Conservation (phyloP, 1,140 invertebrate genomes). For the Polyergus mexicanus region DNA sequence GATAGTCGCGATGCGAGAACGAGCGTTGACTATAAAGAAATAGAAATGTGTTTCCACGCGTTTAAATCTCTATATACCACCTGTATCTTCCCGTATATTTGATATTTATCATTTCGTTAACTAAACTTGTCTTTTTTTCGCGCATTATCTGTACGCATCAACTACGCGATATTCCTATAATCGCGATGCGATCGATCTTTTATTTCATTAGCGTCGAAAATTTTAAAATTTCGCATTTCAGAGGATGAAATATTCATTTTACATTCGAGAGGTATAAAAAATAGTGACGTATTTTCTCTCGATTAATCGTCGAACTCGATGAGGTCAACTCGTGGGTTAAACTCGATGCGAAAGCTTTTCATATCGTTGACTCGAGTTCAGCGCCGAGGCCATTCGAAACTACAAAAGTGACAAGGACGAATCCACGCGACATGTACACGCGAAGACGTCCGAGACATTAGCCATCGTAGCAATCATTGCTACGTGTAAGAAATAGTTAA, state of each 20-base stretch:
- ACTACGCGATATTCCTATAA: background rate
- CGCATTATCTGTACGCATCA: background rate
- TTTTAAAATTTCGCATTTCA: background rate
- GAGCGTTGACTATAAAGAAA: slow-evolving; percentile 9
- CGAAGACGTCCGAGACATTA: slow-evolving; percentile 69
- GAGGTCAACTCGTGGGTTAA: background rate
- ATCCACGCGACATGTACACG: slow-evolving; percentile 39
- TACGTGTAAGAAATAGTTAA: slow-evolving; percentile 76
- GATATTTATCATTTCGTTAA: background rate
- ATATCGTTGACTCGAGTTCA: slow-evolving; percentile 12
- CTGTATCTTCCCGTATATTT: background rate
- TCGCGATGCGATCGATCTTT: too few relatives aligned
- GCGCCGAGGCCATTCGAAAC: slow-evolving; percentile 4
- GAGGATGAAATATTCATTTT: background rate
- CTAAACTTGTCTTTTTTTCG: background rate
- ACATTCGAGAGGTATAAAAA: background rate
- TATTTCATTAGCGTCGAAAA: background rate
- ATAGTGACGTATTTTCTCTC: background rate
- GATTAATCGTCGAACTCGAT: slow-evolving; percentile 21
- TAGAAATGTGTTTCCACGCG: slow-evolving; percentile 4
- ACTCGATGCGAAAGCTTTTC: background rate
- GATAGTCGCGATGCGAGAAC: background rate
- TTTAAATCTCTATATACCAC: background rate
- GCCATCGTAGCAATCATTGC: slow-evolving; percentile 75
- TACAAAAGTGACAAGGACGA: slow-evolving; percentile 32